Evolutionary conservation across 2,113 vertebrate species (phyloP).

Genomic region (Panurus biarmicus): DNA sequence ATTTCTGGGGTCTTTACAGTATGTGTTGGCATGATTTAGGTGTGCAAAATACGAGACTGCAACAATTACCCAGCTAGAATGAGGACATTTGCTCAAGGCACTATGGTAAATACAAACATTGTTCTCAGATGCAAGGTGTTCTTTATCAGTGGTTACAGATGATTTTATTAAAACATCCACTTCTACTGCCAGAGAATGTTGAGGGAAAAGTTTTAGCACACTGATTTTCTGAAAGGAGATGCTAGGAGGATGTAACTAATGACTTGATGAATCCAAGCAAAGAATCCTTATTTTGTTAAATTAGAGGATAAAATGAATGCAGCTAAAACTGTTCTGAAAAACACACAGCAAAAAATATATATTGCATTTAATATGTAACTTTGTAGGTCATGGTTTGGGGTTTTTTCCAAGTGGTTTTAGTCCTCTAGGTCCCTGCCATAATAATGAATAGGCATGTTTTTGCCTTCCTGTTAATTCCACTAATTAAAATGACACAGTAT

Average conservation of each 20-base stretch:
- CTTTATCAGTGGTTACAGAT: neutral
- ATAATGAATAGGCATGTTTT: neutral
- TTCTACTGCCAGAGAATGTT: neutral
- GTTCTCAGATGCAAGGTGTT: neutral
- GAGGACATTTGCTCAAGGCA: neutral
- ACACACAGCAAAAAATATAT: neutral
- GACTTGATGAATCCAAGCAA: neutral
- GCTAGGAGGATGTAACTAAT: neutral
- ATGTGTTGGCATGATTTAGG: slow-evolving; percentile 21
- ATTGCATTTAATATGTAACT: neutral
- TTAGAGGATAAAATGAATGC: neutral
- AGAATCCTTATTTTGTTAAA: neutral
- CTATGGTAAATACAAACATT: neutral
- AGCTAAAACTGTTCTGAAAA: neutral
- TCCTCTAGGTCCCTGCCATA: neutral
- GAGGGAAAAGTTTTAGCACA: neutral
- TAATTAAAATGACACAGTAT: neutral
- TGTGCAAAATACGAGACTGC: slow-evolving; percentile 48
- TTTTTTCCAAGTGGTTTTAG: neutral
- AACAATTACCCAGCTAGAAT: neutral
- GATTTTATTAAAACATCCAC: neutral
- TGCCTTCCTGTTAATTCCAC: neutral
- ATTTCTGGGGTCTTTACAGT: neutral
- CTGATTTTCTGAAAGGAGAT: neutral
- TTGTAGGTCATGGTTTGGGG: neutral